Conservation (phyloP, 2,888 invertebrate species). For the Apeira syringaria region DNA sequence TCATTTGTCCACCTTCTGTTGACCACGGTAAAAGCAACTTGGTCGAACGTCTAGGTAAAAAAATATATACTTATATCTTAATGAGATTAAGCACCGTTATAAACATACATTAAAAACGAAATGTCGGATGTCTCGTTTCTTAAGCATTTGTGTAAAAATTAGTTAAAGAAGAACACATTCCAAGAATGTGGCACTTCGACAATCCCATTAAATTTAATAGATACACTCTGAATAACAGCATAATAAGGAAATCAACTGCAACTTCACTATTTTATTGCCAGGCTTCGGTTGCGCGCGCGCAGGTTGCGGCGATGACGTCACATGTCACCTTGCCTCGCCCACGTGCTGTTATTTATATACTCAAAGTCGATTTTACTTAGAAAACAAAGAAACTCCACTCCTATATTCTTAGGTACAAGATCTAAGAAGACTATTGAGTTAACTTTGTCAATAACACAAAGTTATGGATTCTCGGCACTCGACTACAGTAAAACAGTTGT, state of each 20-base stretch:
- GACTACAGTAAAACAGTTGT: no score
- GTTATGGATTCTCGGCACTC: slow-evolving; percentile 3
- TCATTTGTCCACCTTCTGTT: no score
- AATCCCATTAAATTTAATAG: no score
- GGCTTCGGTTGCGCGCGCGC: slow-evolving; percentile 27
- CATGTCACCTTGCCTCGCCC: slow-evolving; percentile 55
- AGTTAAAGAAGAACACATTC: no score
- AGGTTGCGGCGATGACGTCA: slow-evolving; percentile 49
- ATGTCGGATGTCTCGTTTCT: no score
- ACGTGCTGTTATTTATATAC: slow-evolving; percentile 32
- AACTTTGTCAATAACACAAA: slow-evolving; percentile 8
- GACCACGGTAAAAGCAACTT: no score
- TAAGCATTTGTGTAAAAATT: no score
- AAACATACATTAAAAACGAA: no score
- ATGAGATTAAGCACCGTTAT: no score
- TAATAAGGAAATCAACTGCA: slow-evolving; percentile 9
- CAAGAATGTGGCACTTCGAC: no score
- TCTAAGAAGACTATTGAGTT: background rate
- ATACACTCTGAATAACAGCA: slow-evolving; percentile 2
- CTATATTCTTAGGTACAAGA: slow-evolving; percentile 1
- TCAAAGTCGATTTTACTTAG: slow-evolving; percentile 10
- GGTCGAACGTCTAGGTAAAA: no score
- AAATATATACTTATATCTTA: no score
- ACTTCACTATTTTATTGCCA: slow-evolving; percentile 7
- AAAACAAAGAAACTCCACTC: slow-evolving; percentile 6